Evolutionary conservation across 1,140 invertebrate genomes (phyloP), one percentile per base, ranked within the genome.

Genomic region (Metaphire vulgaris): DNA sequence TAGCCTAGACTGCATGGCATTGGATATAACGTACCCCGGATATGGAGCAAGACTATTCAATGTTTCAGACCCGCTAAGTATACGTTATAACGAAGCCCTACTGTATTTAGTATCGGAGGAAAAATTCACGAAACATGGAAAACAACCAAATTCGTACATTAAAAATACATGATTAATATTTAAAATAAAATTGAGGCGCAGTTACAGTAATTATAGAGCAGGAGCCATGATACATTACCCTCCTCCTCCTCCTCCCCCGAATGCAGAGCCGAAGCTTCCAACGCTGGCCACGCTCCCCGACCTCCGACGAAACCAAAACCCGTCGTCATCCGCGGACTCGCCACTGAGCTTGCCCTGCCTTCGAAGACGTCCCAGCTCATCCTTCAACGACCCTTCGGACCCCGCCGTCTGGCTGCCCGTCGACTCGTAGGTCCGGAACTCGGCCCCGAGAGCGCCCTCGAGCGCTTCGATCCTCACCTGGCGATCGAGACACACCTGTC

Each of bases 401-500:
- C 28, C 69, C 32, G 34, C 2, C 28, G 26, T 73, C 26, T 34
- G 14, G n/a, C 72, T 33, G n/a, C 56, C 72, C 15, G 29, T 28
- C 14, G 72, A 32, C 72, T 73, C 72, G 26, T 26, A 73, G 31
- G 34, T 41, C 2, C 41, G 32, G 72, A 41, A 73, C 34, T 73
- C 72, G 72, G 72, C 72, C 2, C 41, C 41, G 16, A 73, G 31
- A 1, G 72, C 72, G n/a, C 41, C 41, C 34, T 73, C 72, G 31
- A 73, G 28, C 21, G 72, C 72, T 21, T 73, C 72, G 31, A 73
- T 34, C 28, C 34, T 73, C 6, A n/a, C 72, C 14, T 34, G 72
- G 2, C 72, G 72, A 26, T 73, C 33, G 1, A 73, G 28, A 26
- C 31, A 73, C 28, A 73, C 41, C 41, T 73, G 72, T 73, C 72